A percentile compares a stretch with the other conserved stretches of the same genome.
These are phyloP conservation scores for Plebejus melissa DNA, from an alignment of 2,888 invertebrate species.

Conservation along the genomic window DNA sequence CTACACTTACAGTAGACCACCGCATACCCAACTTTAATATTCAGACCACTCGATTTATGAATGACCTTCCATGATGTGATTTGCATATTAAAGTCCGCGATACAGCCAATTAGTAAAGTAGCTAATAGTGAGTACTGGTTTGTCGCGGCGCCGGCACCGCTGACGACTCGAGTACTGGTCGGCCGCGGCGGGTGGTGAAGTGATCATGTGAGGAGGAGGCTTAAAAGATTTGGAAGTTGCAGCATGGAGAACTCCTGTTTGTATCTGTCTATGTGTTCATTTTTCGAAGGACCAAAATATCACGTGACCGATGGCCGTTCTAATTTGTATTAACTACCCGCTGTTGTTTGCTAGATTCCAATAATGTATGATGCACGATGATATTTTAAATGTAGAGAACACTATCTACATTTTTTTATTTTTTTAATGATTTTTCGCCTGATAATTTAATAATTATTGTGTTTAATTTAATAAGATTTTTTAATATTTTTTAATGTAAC, in stretches of 20 bases:
- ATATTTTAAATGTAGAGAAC: no score
- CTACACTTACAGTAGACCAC: not conserved
- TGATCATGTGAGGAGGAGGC: no score
- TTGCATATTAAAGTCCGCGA: not conserved
- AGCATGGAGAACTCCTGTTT: not conserved
- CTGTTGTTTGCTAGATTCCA: not conserved
- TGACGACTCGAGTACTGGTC: not conserved
- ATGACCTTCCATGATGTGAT: not conserved
- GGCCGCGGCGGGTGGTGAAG: slow-evolving; percentile 1
- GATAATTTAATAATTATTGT: no score
- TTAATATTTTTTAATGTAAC: no score
- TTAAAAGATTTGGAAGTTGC: no score
- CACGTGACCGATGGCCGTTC: not conserved
- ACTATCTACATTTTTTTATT: no score
- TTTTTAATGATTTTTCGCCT: no score
- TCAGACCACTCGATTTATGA: not conserved
- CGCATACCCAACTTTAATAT: not conserved
- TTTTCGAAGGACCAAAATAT: not conserved
- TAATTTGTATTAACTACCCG: not conserved
- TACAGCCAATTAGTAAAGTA: not conserved
- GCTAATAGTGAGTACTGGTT: slow-evolving; percentile 11
- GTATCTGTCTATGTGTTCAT: not conserved
- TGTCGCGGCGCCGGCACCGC: not conserved
- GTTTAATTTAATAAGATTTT: no score
- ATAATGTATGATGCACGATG: no score